A percentile compares a stretch with the other conserved stretches of the same genome.
Conservation (phyloP, 2,113 vertebrate genomes). For the Amphiprion ocellaris region DNA sequence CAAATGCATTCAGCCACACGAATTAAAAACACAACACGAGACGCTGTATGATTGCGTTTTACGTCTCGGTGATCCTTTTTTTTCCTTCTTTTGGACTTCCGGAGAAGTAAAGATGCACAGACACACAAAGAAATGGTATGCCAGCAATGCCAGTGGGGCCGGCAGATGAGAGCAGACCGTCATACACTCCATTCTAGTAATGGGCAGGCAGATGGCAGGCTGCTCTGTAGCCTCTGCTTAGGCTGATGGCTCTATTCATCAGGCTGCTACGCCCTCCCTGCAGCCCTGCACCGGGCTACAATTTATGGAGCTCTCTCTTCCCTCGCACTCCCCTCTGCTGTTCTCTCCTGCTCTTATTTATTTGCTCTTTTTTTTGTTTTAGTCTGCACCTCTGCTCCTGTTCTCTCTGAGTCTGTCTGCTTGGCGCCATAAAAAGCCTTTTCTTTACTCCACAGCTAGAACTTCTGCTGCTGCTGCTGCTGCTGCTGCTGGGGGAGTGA, state of each 20-base stretch:
- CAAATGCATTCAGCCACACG: conserved; percentile 32
- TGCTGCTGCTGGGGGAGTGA: conserved; percentile 43
- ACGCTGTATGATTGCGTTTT: background rate
- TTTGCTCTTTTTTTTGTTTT: conserved; percentile 62
- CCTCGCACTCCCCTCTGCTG: conserved; percentile 52
- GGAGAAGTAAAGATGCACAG: conserved; percentile 17
- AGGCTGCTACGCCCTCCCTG: conserved; percentile 72
- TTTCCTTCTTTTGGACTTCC: conserved; percentile 3
- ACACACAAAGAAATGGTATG: conserved; percentile 47
- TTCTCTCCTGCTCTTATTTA: conserved; percentile 67
- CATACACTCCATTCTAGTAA: conserved; percentile 81
- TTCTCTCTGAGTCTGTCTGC: conserved; percentile 44
- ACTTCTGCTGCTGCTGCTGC: conserved; percentile 34
- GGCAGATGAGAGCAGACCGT: conserved; percentile 67
- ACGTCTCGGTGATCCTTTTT: background rate
- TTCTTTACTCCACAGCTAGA: conserved; percentile 44
- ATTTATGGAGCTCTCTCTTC: conserved; percentile 74
- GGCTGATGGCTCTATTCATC: conserved; percentile 86
- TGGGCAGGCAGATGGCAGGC: conserved; percentile 85
- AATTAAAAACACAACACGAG: conserved; percentile 42
- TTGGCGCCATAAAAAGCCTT: conserved; percentile 45
- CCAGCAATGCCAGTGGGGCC: conserved; percentile 72
- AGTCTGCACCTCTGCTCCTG: conserved; percentile 38
- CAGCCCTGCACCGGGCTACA: conserved; percentile 59
- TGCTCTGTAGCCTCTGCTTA: conserved; percentile 83